Evolutionary conservation across 2,797 vertebrate genomes (phyloP), one percentile per base, ranked within the genome.

Genomic region (Dromococcyx pavoninus): DNA sequence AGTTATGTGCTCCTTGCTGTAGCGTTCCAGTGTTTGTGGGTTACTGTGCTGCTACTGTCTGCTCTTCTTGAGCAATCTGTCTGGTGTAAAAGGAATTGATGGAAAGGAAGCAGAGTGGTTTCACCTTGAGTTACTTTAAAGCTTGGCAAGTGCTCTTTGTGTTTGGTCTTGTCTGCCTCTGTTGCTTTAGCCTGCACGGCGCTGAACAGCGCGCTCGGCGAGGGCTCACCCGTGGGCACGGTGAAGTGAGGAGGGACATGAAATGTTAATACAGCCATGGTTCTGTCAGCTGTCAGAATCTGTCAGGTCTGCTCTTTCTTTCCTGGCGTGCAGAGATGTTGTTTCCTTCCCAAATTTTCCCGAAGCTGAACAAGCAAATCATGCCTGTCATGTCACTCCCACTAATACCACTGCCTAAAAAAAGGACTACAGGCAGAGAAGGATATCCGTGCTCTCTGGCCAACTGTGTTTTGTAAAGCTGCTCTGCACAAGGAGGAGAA

Each of bases 311-410:
- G 51, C 66, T 54, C 50, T 44, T 93, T 24, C 50, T 90, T 73
- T 46, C 2, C 0, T 32, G 53, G 61, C 0, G 0, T 70, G 60
- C 54, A 39, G 80, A 74, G 65, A 88, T 64, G 50, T 75, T 69
- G 33, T 82, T 96, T 61, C 81, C 91, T n/a, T 88, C 76, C 43
- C 53, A 92, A 88, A 80, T 9, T 7, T 79, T 57, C 67, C 71
- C 32, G 62, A 82, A 86, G 83, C 90, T 90, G 88, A 95, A 91
- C 76, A 93, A 96, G 89, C 91, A 89, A 86, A 88, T 91, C n/a
- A 7, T 53, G 83, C 77, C 56, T 88, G 83, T 93, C 70, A 11
- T 76, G 83, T 96, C 70, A 41, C 56, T 90, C 80, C 88, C 94
- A 86, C 90, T 93, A 92, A 86, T 51, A 61, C 69, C 3, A 6